These are phyloP conservation scores for Morone saxatilis DNA, from an alignment of 2,113 vertebrate genomes.

Conservation along the genomic window DNA sequence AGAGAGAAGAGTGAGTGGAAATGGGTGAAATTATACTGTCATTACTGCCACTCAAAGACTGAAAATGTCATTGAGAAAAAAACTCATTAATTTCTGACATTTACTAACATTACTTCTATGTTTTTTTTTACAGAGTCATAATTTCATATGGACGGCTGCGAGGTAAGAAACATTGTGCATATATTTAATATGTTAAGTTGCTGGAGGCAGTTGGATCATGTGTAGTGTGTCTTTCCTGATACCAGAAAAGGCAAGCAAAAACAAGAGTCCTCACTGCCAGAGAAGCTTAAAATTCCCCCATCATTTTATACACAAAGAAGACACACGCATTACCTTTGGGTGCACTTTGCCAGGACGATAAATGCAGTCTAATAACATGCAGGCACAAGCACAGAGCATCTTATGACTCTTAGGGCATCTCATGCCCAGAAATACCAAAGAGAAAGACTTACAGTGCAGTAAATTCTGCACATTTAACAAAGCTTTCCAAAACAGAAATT, in stretches of 20 bases:
- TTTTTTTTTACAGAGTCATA: neutral
- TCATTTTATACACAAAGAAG: conserved; percentile 8
- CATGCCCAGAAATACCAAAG: neutral
- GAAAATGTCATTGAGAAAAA: neutral
- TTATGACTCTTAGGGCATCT: neutral
- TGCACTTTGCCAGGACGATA: conserved; percentile 36
- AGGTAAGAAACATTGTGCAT: neutral
- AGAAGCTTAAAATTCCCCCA: conserved; percentile 4
- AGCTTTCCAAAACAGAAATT: neutral
- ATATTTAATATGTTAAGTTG: neutral
- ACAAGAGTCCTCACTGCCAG: conserved; percentile 20
- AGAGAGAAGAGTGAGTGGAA: neutral
- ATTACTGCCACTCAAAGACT: conserved; percentile 3
- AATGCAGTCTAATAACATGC: conserved; percentile 18
- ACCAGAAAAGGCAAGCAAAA: conserved; percentile 43
- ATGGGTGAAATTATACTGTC: fast-evolving
- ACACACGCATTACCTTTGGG: neutral
- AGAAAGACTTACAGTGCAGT: neutral
- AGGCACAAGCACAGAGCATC: conserved; percentile 40
- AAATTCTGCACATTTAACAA: neutral
- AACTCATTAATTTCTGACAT: neutral
- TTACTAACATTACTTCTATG: neutral
- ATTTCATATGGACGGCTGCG: neutral
- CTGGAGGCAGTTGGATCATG: conserved; percentile 20
- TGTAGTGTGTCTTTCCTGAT: neutral